Conservation (phyloP, 1,140 invertebrate species). For the Zaprionus tsacasi region DNA sequence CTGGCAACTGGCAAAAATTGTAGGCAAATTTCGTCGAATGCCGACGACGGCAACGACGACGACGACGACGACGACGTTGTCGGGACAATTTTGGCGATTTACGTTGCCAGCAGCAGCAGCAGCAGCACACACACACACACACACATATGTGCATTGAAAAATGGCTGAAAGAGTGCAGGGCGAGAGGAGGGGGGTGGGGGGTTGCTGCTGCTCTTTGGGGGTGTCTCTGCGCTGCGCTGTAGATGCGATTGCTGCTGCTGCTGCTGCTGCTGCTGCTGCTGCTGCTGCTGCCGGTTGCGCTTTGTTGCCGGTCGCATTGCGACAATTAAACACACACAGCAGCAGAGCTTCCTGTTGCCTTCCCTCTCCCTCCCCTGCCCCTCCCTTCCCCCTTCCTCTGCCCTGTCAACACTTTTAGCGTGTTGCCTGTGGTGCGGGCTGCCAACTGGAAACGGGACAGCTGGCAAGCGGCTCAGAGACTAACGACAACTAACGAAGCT, state of each 20-base stretch:
- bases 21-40: constrained; percentile 70
- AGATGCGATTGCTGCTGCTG: constrained; percentile 40
- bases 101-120: constrained; percentile 48
- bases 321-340: constrained; percentile 65
- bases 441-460: constrained; percentile 35
- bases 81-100: constrained; percentile 65
- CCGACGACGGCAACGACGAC: constrained; percentile 41
- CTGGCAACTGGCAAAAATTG: constrained; percentile 61
- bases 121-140: constrained; percentile 25
- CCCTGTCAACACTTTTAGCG: constrained; percentile 43
- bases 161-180: constrained; percentile 44
- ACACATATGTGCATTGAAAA: constrained; percentile 50
- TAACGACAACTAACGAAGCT: constrained; percentile 68
- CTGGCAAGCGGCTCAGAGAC: constrained; percentile 58
- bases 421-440: constrained; percentile 25
- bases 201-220: constrained; percentile 21
- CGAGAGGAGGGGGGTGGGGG: neutral
- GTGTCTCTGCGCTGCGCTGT: constrained; percentile 22
- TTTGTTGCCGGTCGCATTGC: constrained; percentile 54
- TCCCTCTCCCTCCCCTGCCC: neutral
- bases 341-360: neutral
- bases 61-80: constrained; percentile 25
- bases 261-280: constrained; percentile 34
- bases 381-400: neutral
- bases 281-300: constrained; percentile 34